Conservation (phyloP, 2,888 invertebrate genomes). For the Kryphioiulus occultus region DNA sequence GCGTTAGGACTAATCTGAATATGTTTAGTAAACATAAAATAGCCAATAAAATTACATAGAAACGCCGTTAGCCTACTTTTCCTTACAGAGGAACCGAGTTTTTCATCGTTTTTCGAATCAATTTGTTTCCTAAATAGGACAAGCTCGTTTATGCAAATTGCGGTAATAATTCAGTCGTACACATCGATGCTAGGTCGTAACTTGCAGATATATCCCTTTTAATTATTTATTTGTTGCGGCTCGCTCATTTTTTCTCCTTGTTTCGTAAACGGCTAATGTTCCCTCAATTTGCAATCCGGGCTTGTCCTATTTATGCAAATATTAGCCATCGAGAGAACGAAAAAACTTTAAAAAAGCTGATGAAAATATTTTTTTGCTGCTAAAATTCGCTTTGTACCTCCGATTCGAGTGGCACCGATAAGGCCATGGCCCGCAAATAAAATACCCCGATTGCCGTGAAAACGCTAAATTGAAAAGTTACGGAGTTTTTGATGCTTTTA, state of each 20-base stretch:
- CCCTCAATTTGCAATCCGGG: background rate
- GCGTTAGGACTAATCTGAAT: too few relatives aligned
- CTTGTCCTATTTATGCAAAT: background rate
- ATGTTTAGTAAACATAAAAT: background rate
- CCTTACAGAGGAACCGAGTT: background rate
- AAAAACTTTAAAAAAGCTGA: background rate
- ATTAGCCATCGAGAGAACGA: background rate
- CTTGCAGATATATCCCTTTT: background rate
- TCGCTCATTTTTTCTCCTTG: background rate
- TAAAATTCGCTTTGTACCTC: background rate
- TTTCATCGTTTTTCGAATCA: background rate
- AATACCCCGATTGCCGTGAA: background rate
- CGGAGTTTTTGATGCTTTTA: background rate
- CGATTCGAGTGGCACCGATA: background rate
- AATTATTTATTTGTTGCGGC: conserved; percentile 17
- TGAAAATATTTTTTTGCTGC: background rate
- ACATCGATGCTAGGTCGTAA: background rate
- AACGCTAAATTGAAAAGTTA: background rate
- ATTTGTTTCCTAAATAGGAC: background rate
- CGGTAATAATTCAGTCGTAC: background rate
- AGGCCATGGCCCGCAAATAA: background rate
- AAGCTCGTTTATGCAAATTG: conserved; percentile 6
- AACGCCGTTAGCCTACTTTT: background rate
- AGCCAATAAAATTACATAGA: background rate
- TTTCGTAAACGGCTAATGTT: background rate